Conservation (phyloP, 2,113 vertebrate genomes). For the Mesembrinibis cayennensis region DNA sequence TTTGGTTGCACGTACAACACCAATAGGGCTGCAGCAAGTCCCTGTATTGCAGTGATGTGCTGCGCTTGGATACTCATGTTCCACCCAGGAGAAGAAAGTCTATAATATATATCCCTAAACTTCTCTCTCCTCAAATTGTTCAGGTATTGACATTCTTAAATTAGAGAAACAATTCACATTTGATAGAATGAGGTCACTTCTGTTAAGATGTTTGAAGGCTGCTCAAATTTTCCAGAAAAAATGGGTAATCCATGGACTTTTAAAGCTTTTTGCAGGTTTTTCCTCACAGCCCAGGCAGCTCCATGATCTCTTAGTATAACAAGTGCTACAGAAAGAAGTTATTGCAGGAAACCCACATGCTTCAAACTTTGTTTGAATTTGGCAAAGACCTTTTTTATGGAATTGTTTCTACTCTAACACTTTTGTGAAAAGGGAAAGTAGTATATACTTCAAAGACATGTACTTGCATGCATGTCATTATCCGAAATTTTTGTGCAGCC, state of each 20-base stretch:
- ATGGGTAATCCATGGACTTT: not conserved
- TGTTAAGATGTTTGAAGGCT: not conserved
- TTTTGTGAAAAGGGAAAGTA: not conserved
- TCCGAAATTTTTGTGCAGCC: not conserved
- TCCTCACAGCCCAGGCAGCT: not conserved
- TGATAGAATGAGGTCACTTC: not conserved
- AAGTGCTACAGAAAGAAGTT: not conserved
- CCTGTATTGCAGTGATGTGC: not conserved
- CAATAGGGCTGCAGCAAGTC: not conserved
- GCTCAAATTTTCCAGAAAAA: not conserved
- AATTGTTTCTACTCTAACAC: not conserved
- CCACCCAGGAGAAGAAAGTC: not conserved
- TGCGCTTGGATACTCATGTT: not conserved
- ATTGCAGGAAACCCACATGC: not conserved
- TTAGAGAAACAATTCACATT: not conserved
- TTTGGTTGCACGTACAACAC: not conserved
- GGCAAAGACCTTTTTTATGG: not conserved
- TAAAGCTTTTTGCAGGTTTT: not conserved
- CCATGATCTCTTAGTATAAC: not conserved
- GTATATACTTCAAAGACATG: not conserved
- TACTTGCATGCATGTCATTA: not conserved
- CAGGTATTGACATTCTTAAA: not conserved
- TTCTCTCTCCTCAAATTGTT: not conserved
- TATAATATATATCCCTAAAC: not conserved
- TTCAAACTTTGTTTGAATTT: not conserved